Conservation (phyloP, 2,113 vertebrate species). For the Platichthys flesus region DNA sequence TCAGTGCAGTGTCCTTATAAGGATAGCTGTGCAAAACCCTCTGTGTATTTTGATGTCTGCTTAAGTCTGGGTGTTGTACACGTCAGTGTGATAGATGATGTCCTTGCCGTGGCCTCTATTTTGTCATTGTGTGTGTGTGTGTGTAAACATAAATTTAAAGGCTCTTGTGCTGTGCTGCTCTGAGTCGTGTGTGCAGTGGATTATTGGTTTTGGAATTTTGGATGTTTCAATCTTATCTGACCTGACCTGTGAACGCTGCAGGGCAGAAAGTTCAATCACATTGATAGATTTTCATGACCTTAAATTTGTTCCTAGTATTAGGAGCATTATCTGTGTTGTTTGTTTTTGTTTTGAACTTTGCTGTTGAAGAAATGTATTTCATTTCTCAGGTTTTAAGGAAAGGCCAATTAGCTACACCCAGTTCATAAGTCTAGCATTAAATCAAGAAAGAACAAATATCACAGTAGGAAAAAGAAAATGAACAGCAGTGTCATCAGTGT, state of each 20-base stretch:
- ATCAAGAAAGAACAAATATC: constrained; percentile 17
- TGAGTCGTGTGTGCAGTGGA: constrained; percentile 2
- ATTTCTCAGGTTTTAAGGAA: not conserved
- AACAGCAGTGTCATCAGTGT: constrained; percentile 5
- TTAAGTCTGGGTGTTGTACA: constrained; percentile 32
- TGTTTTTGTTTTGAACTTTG: constrained; percentile 17
- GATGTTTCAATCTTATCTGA: constrained; percentile 28
- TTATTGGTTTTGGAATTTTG: constrained; percentile 36
- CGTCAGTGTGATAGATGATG: constrained; percentile 63
- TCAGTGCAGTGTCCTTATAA: no score
- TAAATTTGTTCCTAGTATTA: constrained; percentile 11
- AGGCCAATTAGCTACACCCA: no score
- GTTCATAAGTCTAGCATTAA: constrained; percentile 1
- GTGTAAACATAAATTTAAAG: constrained; percentile 42
- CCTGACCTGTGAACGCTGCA: not conserved
- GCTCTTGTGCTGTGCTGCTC: constrained; percentile 16
- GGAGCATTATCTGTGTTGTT: not conserved
- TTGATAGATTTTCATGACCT: constrained; percentile 20
- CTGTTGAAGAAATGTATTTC: constrained; percentile 4
- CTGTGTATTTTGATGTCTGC: constrained; percentile 23
- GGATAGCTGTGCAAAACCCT: not conserved
- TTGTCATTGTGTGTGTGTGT: constrained; percentile 31
- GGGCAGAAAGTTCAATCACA: constrained; percentile 12
- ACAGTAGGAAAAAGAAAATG: constrained; percentile 1
- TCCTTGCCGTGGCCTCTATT: constrained; percentile 55